Percentiles rank a stretch among this genome's conserved stretches.
These are phyloP conservation scores for Enchytraeus crypticus DNA, from an alignment of 2,888 invertebrate genomes.

Conservation along the genomic window DNA sequence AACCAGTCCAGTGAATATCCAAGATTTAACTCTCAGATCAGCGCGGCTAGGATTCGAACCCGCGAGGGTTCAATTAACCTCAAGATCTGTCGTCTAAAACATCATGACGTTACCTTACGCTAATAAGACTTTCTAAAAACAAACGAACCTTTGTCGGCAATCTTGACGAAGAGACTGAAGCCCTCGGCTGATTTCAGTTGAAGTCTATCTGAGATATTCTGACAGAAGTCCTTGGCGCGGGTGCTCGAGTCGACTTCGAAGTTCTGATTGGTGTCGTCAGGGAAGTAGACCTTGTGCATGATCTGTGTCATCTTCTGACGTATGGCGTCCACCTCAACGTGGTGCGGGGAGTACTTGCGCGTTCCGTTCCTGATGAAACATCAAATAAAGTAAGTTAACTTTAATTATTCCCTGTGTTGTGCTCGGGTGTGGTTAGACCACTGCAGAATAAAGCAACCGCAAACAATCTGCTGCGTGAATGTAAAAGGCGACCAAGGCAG, in stretches of 20 bases:
- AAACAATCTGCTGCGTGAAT: too few species aligned
- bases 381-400: background rate
- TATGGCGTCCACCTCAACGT: conserved; percentile 98
- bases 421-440: too few species aligned
- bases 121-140: background rate
- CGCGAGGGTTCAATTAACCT: too few species aligned
- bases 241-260: conserved; percentile 89
- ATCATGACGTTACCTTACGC: too few species aligned
- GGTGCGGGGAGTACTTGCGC: conserved; percentile 65
- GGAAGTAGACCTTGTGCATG: conserved; percentile 96
- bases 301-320: conserved; percentile 99
- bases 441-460: too few species aligned
- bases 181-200: conserved; percentile 73
- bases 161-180: conserved; percentile 85
- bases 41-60: too few species aligned
- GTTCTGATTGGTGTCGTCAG: conserved; percentile 87
- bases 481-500: too few species aligned
- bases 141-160: conserved; percentile 74
- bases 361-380: conserved; percentile 41
- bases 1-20: too few species aligned
- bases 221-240: conserved; percentile 74
- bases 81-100: too few species aligned
- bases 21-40: too few species aligned
- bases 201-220: conserved; percentile 68
- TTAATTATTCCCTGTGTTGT: background rate